phyloP scores from a whole-genome alignment of 92 coral and sea anemone genomes.

The Virgularia gustaviana region DNA sequence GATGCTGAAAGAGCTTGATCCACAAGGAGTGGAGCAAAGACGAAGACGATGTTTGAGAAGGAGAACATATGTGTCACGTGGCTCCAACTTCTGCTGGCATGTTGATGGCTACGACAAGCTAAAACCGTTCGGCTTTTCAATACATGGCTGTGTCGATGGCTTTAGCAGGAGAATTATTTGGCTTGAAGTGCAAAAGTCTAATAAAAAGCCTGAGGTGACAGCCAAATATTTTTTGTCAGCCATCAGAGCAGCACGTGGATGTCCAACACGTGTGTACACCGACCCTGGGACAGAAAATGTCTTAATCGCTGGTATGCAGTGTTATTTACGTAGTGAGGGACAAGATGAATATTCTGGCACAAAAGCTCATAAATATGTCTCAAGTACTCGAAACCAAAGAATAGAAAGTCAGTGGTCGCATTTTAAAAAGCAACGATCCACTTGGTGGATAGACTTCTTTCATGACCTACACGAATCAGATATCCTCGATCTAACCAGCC shows the following conservation, averaged over 20 bases:
- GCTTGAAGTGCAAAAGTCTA: constrained; percentile 55
- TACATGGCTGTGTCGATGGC: constrained; percentile 40
- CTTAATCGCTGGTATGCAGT: constrained; percentile 53
- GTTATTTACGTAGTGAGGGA: constrained; percentile 44
- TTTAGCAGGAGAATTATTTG: constrained; percentile 51
- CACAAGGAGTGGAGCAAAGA: constrained; percentile 43
- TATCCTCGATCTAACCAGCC: constrained; percentile 54
- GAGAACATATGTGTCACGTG: constrained; percentile 39
- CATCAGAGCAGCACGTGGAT: constrained; percentile 53
- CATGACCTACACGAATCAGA: constrained; percentile 58
- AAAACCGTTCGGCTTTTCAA: not conserved
- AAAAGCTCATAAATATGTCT: constrained; percentile 55
- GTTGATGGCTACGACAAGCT: constrained; percentile 14
- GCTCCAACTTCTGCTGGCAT: constrained; percentile 37
- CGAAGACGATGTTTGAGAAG: constrained; percentile 29
- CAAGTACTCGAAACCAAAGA: constrained; percentile 50
- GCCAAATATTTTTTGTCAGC: constrained; percentile 41
- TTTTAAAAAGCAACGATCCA: constrained; percentile 38
- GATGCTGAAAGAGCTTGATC: constrained; percentile 27
- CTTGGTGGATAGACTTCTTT: constrained; percentile 70
- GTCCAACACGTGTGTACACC: constrained; percentile 51
- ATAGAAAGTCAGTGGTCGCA: constrained; percentile 52
- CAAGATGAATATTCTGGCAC: constrained; percentile 50
- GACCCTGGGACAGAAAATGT: constrained; percentile 59
- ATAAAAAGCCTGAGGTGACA: constrained; percentile 51